Conservation (phyloP, 2,797 vertebrate genomes). For the Danio aesculapii region DNA sequence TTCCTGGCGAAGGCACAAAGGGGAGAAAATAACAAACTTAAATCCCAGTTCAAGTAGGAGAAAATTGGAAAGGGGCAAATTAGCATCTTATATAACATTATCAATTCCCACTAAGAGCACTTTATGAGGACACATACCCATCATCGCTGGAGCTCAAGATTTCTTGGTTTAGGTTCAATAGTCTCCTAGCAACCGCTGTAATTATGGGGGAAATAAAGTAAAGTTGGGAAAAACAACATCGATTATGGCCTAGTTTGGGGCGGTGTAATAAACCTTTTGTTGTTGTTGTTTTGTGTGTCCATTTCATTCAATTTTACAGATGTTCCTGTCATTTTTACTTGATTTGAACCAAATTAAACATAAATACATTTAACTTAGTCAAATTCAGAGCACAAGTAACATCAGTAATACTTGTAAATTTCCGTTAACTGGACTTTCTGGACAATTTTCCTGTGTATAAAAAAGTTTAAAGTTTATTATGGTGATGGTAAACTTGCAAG, state of each 20-base stretch:
- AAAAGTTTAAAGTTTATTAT: no score
- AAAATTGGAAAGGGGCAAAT: constrained; percentile 45
- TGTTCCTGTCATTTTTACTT: not conserved
- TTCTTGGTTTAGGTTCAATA: constrained; percentile 61
- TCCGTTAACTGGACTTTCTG: not conserved
- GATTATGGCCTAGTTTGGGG: constrained; percentile 61
- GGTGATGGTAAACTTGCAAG: no score
- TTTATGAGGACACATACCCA: constrained; percentile 56
- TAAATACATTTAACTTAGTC: not conserved
- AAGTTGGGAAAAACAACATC: constrained; percentile 50
- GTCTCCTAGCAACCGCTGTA: constrained; percentile 63
- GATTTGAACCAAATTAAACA: not conserved
- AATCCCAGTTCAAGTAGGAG: constrained; percentile 31
- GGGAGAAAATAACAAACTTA: constrained; percentile 35
- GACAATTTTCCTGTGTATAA: no score
- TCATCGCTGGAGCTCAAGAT: constrained; percentile 52
- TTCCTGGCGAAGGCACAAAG: not conserved
- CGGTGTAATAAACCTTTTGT: constrained; percentile 2
- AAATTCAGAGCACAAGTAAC: not conserved
- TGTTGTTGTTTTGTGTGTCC: not conserved
- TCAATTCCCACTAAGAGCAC: constrained; percentile 55
- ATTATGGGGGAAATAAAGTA: constrained; percentile 35
- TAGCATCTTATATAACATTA: constrained; percentile 61
- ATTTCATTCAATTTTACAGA: not conserved
- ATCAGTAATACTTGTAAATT: not conserved